Conservation (phyloP, 2,113 vertebrate species). For the Oenanthe melanoleuca region DNA sequence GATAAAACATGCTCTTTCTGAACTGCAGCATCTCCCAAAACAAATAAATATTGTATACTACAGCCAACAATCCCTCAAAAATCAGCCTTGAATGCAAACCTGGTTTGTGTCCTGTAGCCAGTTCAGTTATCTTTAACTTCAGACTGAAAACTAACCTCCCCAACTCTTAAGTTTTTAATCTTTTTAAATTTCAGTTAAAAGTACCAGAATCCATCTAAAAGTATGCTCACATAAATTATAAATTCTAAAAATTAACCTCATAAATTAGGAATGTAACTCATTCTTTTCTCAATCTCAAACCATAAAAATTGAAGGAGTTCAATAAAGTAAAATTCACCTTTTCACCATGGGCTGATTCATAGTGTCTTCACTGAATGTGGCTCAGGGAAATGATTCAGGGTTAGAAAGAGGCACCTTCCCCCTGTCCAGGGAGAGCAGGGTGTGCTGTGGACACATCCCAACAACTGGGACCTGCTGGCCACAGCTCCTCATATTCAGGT, state of each 20-base stretch:
- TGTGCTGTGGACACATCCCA: fast-evolving
- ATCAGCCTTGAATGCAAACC: background rate
- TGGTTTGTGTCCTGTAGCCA: background rate
- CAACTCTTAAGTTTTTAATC: background rate
- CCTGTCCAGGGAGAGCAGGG: background rate
- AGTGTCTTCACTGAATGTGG: fast-evolving
- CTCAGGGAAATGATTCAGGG: background rate
- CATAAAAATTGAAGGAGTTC: background rate
- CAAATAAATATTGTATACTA: background rate
- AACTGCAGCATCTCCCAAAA: background rate
- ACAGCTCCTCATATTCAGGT: background rate
- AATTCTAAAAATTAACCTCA: background rate
- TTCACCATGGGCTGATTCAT: background rate
- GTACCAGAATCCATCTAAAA: background rate
- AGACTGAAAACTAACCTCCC: background rate
- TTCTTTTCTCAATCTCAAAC: background rate
- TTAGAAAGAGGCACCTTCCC: too few species aligned
- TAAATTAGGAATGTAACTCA: background rate
- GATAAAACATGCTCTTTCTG: background rate
- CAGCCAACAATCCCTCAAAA: background rate
- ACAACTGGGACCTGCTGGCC: background rate
- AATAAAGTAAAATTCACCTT: background rate
- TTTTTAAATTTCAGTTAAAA: background rate
- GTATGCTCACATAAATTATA: background rate
- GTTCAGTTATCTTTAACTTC: background rate